A percentile compares a stretch with the other conserved stretches of the same genome.
Evolutionary conservation across 1,140 invertebrate species (phyloP).

Genomic region (Ostrea denselamellosa): DNA sequence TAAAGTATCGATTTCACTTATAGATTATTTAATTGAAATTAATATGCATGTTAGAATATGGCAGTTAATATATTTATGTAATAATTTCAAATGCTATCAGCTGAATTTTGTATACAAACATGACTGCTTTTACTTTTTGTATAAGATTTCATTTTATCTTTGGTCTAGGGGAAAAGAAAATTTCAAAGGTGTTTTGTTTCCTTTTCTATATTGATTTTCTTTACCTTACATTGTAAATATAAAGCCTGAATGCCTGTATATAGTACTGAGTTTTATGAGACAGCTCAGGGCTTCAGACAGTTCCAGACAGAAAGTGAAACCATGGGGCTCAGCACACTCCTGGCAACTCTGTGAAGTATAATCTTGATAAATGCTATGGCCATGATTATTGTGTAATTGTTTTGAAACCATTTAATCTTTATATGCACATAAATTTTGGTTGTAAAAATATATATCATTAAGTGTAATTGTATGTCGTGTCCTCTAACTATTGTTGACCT

Average conservation of each 20-base stretch:
- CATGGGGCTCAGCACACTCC: neutral
- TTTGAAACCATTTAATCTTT: constrained; percentile 10
- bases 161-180: neutral
- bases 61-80: neutral
- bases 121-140: neutral
- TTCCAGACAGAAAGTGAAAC: neutral
- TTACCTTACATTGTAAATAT: constrained; percentile 21
- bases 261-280: neutral
- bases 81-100: neutral
- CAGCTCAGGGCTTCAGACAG: neutral
- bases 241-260: neutral
- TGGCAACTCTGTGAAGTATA: neutral
- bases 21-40: neutral
- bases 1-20: neutral
- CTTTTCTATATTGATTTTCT: neutral
- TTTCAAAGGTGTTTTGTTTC: constrained; percentile 25
- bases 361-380: constrained; percentile 21
- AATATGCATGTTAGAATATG: neutral
- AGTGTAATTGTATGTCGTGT: too few species aligned
- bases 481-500: too few species aligned
- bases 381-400: constrained; percentile 21
- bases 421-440: constrained; percentile 6
- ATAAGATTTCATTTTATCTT: neutral
- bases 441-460: neutral
- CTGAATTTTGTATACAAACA: neutral